Base-by-base conservation (phyloP, 2,797 vertebrate genomes). In the Gallinago solitaria region DNA sequence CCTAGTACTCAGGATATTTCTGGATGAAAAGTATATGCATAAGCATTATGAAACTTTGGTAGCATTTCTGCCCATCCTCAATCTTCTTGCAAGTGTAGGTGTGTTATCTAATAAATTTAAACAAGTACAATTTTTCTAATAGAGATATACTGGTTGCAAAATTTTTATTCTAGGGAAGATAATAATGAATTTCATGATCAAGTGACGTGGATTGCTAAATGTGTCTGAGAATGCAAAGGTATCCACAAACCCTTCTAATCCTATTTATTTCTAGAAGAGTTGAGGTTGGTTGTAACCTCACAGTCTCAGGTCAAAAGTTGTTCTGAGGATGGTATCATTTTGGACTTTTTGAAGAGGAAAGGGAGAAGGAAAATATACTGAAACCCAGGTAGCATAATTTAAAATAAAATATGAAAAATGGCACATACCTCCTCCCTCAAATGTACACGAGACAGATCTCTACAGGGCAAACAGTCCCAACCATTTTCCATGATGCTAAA, bases 41-140 rank as follows among this genome's bases (percentile, higher is more conserved):
- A 82, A 94, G 89, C 48, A 43, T 93, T 90, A 93, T 45, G 65
- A 97, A 95, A 89, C 41, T 70, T 73, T 11, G 25, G 47, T 68
- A 80, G 69, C 21, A 18, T 87, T 89, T 82, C 77, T 90, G 54
- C 65, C 78, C 35, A 67, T 70, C 54, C 45, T 74, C 83, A 59
- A 77, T 85, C 45, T 89, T 80, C 41, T n/a, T 84, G 32, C 69
- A 76, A 76, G n/a, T 33, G 43, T 61, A 73, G 61, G 16, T 90
- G 59, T 77, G 54, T 78, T 90, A 94, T 87, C 87, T 86, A 87
- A 89, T 75, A 80, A 87, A 88, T 43, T 73, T 74, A 60, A 90
- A 84, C 41, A 76, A 54, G 35, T 85, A 68, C 63, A 87, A 43
- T 35, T 57, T 86, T 90, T 70, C 53, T 80, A 85, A 81, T 61